phyloP scores from a whole-genome alignment of 2,797 vertebrate species.

The Pampus argenteus region DNA sequence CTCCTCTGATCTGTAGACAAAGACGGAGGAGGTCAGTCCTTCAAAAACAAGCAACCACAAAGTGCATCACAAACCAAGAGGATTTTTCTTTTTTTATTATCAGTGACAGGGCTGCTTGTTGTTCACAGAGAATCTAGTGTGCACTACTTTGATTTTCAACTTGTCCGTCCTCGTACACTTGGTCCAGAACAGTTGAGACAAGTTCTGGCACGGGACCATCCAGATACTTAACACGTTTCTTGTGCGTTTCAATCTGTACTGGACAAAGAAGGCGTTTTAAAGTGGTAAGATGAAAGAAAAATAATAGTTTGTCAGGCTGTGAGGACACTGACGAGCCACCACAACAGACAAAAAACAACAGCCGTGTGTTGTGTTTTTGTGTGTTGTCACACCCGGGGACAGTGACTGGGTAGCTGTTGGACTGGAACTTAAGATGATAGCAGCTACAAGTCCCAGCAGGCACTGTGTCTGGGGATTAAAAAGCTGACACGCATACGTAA shows the following conservation, averaged over 20 bases:
- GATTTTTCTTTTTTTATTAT: slow-evolving; percentile 23
- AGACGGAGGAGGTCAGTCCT: slow-evolving; percentile 10
- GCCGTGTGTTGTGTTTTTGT: slow-evolving; percentile 40
- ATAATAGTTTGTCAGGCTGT: slow-evolving; percentile 16
- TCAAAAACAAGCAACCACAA: slow-evolving; percentile 27
- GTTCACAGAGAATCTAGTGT: slow-evolving; percentile 14
- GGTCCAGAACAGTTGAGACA: slow-evolving; percentile 14
- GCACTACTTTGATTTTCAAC: slow-evolving; percentile 21
- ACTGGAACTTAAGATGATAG: slow-evolving; percentile 55
- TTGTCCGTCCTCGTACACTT: slow-evolving; percentile 6
- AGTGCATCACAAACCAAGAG: slow-evolving; percentile 30
- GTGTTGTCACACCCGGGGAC: slow-evolving; percentile 52
- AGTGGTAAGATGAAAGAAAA: slow-evolving; percentile 32
- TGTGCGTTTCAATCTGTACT: slow-evolving; percentile 33
- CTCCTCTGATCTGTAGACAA: slow-evolving; percentile 44
- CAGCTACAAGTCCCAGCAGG: slow-evolving; percentile 60
- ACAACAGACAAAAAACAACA: slow-evolving; percentile 54
- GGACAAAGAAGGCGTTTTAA: slow-evolving; percentile 31
- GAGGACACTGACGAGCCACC: slow-evolving; percentile 23
- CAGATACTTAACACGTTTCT: slow-evolving; percentile 44
- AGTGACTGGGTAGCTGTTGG: slow-evolving; percentile 41
- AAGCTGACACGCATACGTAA: slow-evolving; percentile 30
- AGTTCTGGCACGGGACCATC: slow-evolving; percentile 33
- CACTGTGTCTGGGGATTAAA: slow-evolving; percentile 39
- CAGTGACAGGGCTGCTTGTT: slow-evolving; percentile 20